Evolutionary conservation across 1,140 invertebrate species (phyloP).

Genomic region (Pantala flavescens): DNA sequence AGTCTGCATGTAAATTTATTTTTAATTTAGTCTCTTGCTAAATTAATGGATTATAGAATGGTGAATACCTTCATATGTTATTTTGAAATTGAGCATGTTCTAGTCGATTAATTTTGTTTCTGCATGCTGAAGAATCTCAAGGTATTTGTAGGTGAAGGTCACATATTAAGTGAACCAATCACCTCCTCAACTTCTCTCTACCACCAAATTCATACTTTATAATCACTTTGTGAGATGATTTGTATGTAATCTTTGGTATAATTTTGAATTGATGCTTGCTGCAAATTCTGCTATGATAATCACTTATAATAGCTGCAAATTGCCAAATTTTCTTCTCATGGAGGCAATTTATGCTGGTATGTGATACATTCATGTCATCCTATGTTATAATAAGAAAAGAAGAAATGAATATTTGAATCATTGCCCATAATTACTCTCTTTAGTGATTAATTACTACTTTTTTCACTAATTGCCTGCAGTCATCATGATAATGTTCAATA

Average conservation of each 20-base stretch:
- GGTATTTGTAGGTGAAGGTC: neutral
- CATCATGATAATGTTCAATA: no score
- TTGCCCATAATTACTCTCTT: no score
- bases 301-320: neutral
- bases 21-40: neutral
- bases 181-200: neutral
- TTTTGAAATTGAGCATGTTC: neutral
- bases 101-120: neutral
- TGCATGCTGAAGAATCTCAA: neutral
- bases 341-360: no score
- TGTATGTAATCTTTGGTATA: neutral
- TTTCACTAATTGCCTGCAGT: no score
- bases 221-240: neutral
- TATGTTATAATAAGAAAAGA: no score
- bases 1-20: neutral
- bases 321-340: no score
- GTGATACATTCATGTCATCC: no score
- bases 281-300: neutral
- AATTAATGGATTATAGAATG: constrained; percentile 9
- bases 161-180: neutral
- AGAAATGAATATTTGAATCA: no score
- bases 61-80: neutral
- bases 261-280: neutral
- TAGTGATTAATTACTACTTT: no score
- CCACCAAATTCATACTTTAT: neutral